Evolutionary conservation across 2,797 vertebrate species (phyloP), one percentile per base, ranked within the genome.

Genomic region (Clarias fuscus): DNA sequence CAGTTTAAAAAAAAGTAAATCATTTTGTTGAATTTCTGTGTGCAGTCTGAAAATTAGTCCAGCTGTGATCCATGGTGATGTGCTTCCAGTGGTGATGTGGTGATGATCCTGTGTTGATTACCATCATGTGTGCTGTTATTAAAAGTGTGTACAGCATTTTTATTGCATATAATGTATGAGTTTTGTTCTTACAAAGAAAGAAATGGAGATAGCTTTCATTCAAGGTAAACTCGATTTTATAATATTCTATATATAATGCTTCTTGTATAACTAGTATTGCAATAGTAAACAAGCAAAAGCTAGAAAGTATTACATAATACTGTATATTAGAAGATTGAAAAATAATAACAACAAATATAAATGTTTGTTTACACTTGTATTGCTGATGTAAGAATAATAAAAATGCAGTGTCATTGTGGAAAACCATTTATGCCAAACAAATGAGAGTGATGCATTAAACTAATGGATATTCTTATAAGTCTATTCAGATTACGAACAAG

Each of bases 311-410:
- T 48, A 61, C 91, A 72, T 85, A 86, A 83, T 89, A 89, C 92
- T 93, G 87, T 85, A 82, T 93, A 94, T 93, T 85, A 93, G 92
- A 93, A 91, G 90, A 81, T 87, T 85, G 78, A 84, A 86, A 90
- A 53, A 64, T 70, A 58, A 87, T 82, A 90, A 86, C 83, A 91
- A 91, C 15, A 33, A n/a, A n/a, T n/a, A n/a, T n/a, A n/a, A n/a
- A n/a, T 68, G 5, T 68, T 33, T 68, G 15, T 17, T 18, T 6
- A 30, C 30, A 17, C 18, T 33, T 10, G 33, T 18, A 7, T 68
- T 30, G 30, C 13, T 17, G 65, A 17, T 2, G 30, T 68, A 17
- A 68, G 14, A 68, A 33, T 68, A 68, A 33, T 7, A 68, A 18
- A 37, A 70, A 70, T 40, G 20, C 68, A 40, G 33, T 37, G 68